Conservation (phyloP, 2,113 vertebrate genomes). For the Nothoprocta perdicaria region DNA sequence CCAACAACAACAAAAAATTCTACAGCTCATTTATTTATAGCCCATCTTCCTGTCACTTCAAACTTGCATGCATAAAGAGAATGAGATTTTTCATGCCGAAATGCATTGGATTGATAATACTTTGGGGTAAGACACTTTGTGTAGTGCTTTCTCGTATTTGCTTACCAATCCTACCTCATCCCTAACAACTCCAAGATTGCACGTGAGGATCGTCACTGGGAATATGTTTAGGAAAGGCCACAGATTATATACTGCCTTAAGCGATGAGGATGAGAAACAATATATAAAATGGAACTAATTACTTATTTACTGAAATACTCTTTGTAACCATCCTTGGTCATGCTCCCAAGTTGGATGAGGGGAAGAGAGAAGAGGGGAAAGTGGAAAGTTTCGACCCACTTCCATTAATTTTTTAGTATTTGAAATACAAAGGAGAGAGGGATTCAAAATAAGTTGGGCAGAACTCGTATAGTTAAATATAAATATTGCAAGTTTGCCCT, state of each 20-base stretch:
- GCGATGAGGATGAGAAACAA: background rate
- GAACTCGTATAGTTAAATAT: conserved; percentile 38
- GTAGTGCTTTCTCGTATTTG: background rate
- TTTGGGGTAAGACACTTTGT: background rate
- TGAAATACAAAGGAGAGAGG: background rate
- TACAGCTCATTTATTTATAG: background rate
- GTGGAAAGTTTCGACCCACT: background rate
- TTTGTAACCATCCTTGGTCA: background rate
- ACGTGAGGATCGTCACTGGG: background rate
- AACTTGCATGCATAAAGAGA: background rate
- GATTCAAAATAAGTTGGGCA: conserved; percentile 36
- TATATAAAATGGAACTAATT: background rate
- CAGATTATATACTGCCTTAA: background rate
- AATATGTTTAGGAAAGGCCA: background rate
- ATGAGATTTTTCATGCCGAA: background rate
- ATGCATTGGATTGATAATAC: background rate
- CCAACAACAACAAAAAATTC: background rate
- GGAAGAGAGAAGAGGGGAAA: background rate
- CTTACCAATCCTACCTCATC: background rate
- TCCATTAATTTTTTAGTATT: conserved; percentile 4
- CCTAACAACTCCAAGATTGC: background rate
- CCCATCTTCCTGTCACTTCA: background rate
- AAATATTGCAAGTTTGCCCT: conserved; percentile 7
- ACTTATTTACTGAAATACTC: background rate
- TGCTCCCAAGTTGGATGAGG: background rate